Evolutionary conservation across 2,888 invertebrate genomes (phyloP), one percentile per base, ranked within the genome.

Genomic region (Philaethria dido): DNA sequence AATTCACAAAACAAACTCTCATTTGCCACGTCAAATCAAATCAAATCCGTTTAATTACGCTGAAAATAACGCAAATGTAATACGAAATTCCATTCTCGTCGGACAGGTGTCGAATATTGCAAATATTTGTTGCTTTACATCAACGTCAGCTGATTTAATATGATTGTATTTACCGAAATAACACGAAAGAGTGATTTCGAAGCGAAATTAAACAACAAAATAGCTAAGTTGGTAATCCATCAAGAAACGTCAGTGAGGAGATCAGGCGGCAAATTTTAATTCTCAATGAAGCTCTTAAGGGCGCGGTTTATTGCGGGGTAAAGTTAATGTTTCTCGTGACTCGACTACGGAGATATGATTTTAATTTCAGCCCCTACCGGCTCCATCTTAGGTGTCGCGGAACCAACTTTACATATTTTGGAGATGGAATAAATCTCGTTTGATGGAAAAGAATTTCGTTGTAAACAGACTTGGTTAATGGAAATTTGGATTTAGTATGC

Each of bases 271-370:
- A 91, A 92, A 92, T 92, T 92, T 92, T 92, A 92, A 92, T 92
- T 92, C 89, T 81, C 85, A 86, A 84, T 86, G 86, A 86, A 84
- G 82, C 86, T 85, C 83, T 88, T 86, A 87, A 87, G 86, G 87
- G 87, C 83, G 81, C 86, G 87, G 88, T 89, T 89, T 91, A 91
- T 88, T 88, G 88, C 85, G 80, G 80, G 82, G 80, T 78, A 78
- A 86, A 89, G 86, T 87, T 92, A 92, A 92, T 92, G 92, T 90
- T 88, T 89, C 87, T 81, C 92, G 92, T 92, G 92, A 90, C 92
- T 85, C 81, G 92, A 92, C 90, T 92, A 80, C 86, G 79, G 82
- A 89, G 87, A 87, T 88, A 91, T 89, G 81, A 88, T 91, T 91
- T 92, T 92, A 92, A 92, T 92, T 90, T 89, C 83, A 80, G 84